phyloP scores from a whole-genome alignment of 2,113 vertebrate species.

The Parus major region DNA sequence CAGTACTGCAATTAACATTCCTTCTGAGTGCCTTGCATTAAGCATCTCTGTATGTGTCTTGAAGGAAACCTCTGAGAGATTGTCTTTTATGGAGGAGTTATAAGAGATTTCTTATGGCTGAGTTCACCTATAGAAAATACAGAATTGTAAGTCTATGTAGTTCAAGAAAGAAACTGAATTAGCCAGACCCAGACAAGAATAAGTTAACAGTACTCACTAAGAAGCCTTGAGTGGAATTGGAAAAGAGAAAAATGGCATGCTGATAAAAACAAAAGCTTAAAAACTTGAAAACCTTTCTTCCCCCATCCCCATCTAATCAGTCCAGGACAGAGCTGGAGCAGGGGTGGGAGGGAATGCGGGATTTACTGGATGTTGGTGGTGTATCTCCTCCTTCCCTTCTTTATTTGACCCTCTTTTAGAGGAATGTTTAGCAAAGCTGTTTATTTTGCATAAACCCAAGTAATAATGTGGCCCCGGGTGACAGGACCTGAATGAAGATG shows the following conservation, averaged over 20 bases:
- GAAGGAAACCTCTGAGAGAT: conserved; percentile 68
- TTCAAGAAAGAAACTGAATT: conserved; percentile 72
- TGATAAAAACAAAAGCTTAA: conserved; percentile 60
- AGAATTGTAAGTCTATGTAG: conserved; percentile 75
- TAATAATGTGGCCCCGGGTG: conserved; percentile 48
- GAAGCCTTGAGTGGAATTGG: conserved; percentile 70
- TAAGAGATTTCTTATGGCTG: conserved; percentile 81
- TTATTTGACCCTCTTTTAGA: conserved; percentile 68
- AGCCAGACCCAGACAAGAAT: conserved; percentile 68
- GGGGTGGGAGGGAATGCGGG: background rate
- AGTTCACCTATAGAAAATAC: conserved; percentile 79
- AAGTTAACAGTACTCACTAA: conserved; percentile 71
- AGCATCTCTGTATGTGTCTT: conserved; percentile 48
- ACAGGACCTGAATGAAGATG: conserved; percentile 67
- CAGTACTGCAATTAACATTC: conserved; percentile 67
- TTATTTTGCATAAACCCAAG: conserved; percentile 79
- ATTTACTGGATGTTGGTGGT: background rate
- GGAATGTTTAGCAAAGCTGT: conserved; percentile 74
- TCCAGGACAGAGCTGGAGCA: background rate
- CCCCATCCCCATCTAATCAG: background rate
- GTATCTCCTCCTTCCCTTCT: conserved; percentile 66
- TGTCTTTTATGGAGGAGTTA: conserved; percentile 63
- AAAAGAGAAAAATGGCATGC: conserved; percentile 52
- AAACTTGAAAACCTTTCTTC: conserved; percentile 25
- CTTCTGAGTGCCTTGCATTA: conserved; percentile 20